phyloP scores from a whole-genome alignment of 2,113 vertebrate genomes.

The Myodes glareolus region DNA sequence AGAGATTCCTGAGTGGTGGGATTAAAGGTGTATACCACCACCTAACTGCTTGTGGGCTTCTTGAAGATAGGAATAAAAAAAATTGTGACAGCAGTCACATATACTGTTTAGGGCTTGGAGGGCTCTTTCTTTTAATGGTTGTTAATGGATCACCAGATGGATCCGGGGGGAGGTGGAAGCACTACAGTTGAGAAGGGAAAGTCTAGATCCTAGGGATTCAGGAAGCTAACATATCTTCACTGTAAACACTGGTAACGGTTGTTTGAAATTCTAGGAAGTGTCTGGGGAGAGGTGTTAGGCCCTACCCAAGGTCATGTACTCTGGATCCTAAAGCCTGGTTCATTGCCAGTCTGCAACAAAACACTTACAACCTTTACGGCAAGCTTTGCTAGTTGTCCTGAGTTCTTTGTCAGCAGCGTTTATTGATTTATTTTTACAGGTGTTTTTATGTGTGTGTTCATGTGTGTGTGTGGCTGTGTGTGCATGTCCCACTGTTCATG shows the following conservation, averaged over 20 bases:
- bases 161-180: too few species aligned
- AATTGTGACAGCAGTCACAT: not conserved
- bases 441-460: not conserved
- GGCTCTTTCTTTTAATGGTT: not conserved
- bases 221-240: not conserved
- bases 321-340: not conserved
- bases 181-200: not conserved
- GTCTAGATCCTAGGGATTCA: not conserved
- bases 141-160: not conserved
- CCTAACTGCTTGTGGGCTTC: not conserved
- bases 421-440: not conserved
- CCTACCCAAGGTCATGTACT: not conserved
- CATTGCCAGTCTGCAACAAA: not conserved
- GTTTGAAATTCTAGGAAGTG: not conserved
- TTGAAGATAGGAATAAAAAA: not conserved
- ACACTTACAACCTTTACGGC: not conserved
- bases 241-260: not conserved
- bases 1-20: not conserved
- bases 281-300: not conserved
- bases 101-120: not conserved
- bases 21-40: not conserved
- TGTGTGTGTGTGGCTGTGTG: not conserved
- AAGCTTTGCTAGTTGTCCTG: not conserved
- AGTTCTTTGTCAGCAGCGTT: too few species aligned
- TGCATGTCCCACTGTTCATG: not conserved